A percentile compares a stretch with the other conserved stretches of the same genome.
These are phyloP conservation scores for Drosophila lowei DNA, from an alignment of 1,140 invertebrate genomes.

Conservation along the genomic window DNA sequence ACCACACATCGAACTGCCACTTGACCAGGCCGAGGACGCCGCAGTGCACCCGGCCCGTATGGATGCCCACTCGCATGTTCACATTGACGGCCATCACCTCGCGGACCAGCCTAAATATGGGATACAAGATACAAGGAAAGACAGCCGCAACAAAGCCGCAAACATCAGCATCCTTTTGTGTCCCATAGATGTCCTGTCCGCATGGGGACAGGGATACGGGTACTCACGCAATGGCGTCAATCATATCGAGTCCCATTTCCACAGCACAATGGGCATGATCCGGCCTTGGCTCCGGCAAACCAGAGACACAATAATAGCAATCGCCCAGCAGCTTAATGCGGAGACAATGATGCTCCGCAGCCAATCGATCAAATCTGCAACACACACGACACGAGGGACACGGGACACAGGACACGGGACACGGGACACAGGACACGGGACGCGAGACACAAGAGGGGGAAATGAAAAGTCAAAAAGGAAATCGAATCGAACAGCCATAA, in stretches of 20 bases:
- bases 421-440: slow-evolving; percentile 4
- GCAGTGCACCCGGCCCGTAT: slow-evolving; percentile 96
- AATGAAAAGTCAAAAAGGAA: no score
- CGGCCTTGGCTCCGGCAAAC: slow-evolving; percentile 92
- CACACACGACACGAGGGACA: not conserved
- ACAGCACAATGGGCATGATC: slow-evolving; percentile 97
- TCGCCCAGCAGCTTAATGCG: slow-evolving; percentile 96
- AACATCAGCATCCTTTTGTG: slow-evolving; percentile 47
- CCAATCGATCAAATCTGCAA: slow-evolving; percentile 94
- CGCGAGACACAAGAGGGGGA: no score
- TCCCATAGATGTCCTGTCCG: slow-evolving; percentile 10
- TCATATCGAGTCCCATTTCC: slow-evolving; percentile 98
- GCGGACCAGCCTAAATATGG: slow-evolving; percentile 88
- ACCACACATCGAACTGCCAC: slow-evolving; percentile 96
- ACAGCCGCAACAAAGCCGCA: slow-evolving; percentile 32
- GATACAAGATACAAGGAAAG: not conserved
- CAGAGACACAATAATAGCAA: slow-evolving; percentile 97
- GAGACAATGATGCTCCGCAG: slow-evolving; percentile 95
- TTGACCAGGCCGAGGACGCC: slow-evolving; percentile 94
- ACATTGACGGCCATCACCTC: slow-evolving; percentile 95
- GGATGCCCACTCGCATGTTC: slow-evolving; percentile 97
- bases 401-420: slow-evolving; percentile 12
- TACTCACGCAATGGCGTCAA: slow-evolving; percentile 97
- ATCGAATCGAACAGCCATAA: no score
- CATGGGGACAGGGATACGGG: slow-evolving; percentile 19